Percentiles rank a stretch among this genome's conserved stretches.
Evolutionary conservation across 2,888 invertebrate species (phyloP).

Genomic region (Glaucopsyche alexis): DNA sequence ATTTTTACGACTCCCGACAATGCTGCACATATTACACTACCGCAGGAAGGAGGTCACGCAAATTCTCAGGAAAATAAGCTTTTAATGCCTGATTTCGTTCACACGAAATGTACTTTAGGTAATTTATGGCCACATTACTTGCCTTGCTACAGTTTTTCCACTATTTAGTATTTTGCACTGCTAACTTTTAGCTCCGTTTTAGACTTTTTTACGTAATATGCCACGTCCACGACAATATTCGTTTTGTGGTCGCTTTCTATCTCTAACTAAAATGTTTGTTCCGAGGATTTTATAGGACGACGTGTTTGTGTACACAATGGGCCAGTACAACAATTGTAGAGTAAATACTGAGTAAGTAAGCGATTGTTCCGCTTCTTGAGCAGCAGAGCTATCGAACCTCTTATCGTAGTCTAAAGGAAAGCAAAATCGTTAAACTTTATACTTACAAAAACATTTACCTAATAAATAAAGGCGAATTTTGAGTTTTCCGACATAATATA

Average conservation of each 20-base stretch:
- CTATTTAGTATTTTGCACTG: neutral
- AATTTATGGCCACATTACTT: neutral
- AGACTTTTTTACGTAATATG: neutral
- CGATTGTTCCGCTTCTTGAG: conserved; percentile 18
- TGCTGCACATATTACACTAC: neutral
- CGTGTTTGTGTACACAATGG: neutral
- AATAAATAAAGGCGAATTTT: neutral
- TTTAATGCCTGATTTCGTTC: neutral
- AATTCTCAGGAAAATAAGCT: conserved; percentile 19
- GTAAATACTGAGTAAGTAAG: neutral
- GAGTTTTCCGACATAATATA: neutral
- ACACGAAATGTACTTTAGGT: neutral
- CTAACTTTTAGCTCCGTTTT: neutral
- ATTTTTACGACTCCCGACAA: conserved; percentile 15
- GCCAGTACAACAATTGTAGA: neutral
- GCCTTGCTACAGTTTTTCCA: neutral
- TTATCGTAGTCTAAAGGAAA: neutral
- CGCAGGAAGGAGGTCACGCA: conserved; percentile 4
- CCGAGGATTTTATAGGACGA: neutral
- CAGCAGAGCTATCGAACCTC: neutral
- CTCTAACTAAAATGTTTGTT: neutral
- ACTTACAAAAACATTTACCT: neutral
- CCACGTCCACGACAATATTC: no score
- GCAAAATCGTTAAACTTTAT: neutral
- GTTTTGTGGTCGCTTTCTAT: neutral